Percentiles rank a stretch among this genome's conserved stretches.
Evolutionary conservation across 2,888 invertebrate genomes (phyloP).

Genomic region (Acanthosepion pharaonis): DNA sequence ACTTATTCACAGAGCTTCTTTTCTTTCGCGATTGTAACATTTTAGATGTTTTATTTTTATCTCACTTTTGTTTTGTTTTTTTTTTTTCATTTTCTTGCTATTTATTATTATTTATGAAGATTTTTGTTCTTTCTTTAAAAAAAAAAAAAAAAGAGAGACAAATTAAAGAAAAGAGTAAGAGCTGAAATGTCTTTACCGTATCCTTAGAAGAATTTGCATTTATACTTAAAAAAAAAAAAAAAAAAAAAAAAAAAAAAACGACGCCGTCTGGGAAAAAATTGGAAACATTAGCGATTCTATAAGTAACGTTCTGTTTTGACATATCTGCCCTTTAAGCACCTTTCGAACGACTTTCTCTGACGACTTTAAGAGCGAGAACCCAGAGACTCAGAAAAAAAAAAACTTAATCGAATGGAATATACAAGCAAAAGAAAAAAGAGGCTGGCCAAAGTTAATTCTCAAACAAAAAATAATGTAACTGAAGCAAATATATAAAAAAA

Average conservation of each 20-base stretch:
- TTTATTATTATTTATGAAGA: not conserved
- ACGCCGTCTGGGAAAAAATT: not conserved
- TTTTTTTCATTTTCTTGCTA: not conserved
- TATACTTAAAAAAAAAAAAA: not conserved
- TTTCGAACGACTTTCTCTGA: not conserved
- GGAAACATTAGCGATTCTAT: not conserved
- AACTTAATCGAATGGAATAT: no score
- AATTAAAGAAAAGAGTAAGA: not conserved
- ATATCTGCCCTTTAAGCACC: slow-evolving; percentile 16
- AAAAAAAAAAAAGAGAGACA: not conserved
- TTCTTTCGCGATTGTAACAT: not conserved
- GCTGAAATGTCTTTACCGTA: slow-evolving; percentile 33
- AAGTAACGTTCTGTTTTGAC: slow-evolving; percentile 33
- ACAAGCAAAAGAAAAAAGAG: no score
- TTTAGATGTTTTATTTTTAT: not conserved
- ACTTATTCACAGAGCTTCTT: slow-evolving; percentile 13
- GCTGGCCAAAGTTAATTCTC: no score
- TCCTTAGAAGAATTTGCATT: slow-evolving; percentile 21
- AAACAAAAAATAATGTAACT: no score
- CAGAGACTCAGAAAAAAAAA: not conserved
- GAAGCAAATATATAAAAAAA: no score
- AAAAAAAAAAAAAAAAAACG: not conserved
- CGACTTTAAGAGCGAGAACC: not conserved
- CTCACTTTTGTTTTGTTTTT: not conserved
- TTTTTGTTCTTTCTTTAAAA: not conserved